Evolutionary conservation across 2,797 vertebrate genomes (phyloP).

Genomic region (Distichodus sexfasciatus): DNA sequence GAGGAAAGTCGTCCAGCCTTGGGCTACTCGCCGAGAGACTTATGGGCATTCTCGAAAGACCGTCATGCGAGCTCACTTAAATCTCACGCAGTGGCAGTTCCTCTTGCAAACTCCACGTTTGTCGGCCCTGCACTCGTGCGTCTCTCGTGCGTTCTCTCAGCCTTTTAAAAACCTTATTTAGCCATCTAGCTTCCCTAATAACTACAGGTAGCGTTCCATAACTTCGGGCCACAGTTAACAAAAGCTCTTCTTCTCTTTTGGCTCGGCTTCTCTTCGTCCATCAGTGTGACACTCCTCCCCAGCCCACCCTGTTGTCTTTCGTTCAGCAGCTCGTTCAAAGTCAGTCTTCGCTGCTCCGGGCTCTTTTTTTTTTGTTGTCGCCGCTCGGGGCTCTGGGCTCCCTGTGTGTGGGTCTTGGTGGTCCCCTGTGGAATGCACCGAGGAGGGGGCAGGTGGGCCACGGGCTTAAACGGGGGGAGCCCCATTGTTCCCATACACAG

Average conservation of each 20-base stretch:
- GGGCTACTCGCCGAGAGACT: constrained; percentile 26
- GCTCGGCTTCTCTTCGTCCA: constrained; percentile 44
- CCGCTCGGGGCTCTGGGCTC: constrained; percentile 65
- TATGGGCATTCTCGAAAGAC: constrained; percentile 48
- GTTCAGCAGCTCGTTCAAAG: constrained; percentile 61
- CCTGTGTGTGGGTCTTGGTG: constrained; percentile 80
- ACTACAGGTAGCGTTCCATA: no score
- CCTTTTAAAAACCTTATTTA: no score
- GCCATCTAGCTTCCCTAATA: no score
- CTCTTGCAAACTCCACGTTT: constrained; percentile 6
- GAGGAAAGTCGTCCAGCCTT: constrained; percentile 44
- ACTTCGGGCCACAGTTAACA: no score
- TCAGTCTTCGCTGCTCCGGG: constrained; percentile 36
- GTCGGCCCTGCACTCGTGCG: not conserved
- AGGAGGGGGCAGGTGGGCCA: constrained; percentile 66
- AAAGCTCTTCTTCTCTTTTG: no score
- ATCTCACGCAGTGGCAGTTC: constrained; percentile 27
- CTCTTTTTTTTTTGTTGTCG: no score
- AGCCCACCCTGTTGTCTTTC: constrained; percentile 29
- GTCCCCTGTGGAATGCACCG: constrained; percentile 87
- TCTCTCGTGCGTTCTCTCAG: not conserved
- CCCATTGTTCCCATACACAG: constrained; percentile 92
- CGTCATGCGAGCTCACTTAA: constrained; percentile 33
- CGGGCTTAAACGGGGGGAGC: constrained; percentile 62
- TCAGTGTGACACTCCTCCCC: constrained; percentile 54